phyloP scores from a whole-genome alignment of 1,140 invertebrate species.

The Campoletis sonorensis region DNA sequence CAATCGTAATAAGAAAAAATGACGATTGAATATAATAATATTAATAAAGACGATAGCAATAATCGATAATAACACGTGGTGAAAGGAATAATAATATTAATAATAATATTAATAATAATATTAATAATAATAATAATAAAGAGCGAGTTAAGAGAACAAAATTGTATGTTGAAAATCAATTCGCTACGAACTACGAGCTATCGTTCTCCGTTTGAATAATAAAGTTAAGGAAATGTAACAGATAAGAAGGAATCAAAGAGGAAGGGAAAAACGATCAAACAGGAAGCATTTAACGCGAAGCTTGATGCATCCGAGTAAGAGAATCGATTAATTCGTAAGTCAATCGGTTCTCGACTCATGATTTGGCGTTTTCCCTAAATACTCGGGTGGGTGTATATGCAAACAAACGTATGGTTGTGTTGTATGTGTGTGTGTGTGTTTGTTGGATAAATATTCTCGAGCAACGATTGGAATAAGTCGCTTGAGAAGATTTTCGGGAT shows the following conservation, averaged over 20 bases:
- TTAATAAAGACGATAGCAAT: slow-evolving; percentile 34
- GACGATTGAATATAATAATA: slow-evolving; percentile 45
- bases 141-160: slow-evolving; percentile 49
- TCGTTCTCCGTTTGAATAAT: slow-evolving; percentile 32
- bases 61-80: slow-evolving; percentile 21
- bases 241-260: slow-evolving; percentile 45
- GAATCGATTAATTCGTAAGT: background rate
- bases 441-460: too few species aligned
- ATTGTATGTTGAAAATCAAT: slow-evolving; percentile 34
- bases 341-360: too few species aligned
- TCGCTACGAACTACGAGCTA: slow-evolving; percentile 53
- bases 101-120: slow-evolving; percentile 52
- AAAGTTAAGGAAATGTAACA: slow-evolving; percentile 18
- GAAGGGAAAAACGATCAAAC: slow-evolving; percentile 44
- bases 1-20: slow-evolving; percentile 36
- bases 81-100: slow-evolving; percentile 38
- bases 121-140: slow-evolving; percentile 47
- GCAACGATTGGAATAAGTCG: too few species aligned
- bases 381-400: too few species aligned
- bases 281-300: slow-evolving; percentile 5
- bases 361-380: too few species aligned
- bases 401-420: too few species aligned
- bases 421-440: too few species aligned
- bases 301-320: background rate
- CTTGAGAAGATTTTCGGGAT: too few species aligned